phyloP scores from a whole-genome alignment of 2,888 invertebrate genomes.

The Scelioninae gen. 1 region DNA sequence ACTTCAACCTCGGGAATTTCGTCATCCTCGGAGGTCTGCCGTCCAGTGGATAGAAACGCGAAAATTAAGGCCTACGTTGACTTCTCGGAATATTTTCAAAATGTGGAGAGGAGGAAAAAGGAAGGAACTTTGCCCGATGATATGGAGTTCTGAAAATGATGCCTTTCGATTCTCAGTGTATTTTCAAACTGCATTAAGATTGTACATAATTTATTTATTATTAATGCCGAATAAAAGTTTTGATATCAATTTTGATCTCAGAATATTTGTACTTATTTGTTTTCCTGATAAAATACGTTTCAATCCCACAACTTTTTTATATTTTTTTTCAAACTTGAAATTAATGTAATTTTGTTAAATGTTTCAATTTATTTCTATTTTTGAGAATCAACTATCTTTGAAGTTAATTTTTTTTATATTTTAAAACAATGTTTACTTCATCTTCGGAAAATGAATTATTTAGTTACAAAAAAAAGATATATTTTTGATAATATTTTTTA shows the following conservation, averaged over 20 bases:
- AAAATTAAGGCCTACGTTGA: constrained; percentile 93
- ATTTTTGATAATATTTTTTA: too few species aligned
- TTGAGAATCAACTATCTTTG: too few species aligned
- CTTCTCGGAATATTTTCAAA: constrained; percentile 91
- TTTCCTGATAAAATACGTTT: too few species aligned
- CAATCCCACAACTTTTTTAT: too few species aligned
- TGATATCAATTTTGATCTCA: constrained; percentile 27
- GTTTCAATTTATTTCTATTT: too few species aligned
- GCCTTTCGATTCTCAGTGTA: too few species aligned
- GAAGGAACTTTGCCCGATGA: constrained; percentile 89
- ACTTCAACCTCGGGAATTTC: constrained; percentile 83
- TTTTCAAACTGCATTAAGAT: not conserved
- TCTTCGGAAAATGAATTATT: too few species aligned
- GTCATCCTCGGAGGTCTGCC: constrained; percentile 81
- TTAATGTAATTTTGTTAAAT: too few species aligned
- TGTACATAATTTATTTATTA: constrained; percentile 57
- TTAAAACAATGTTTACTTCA: too few species aligned
- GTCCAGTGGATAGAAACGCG: constrained; percentile 87
- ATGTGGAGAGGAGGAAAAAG: constrained; percentile 88
- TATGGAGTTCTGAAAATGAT: constrained; percentile 83
- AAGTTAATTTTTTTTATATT: too few species aligned
- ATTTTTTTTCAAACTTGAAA: too few species aligned
- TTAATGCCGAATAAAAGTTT: constrained; percentile 31
- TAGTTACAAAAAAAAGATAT: too few species aligned
- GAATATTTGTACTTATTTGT: not conserved